These are phyloP conservation scores for Lytechinus variegatus DNA, from an alignment of 35 echinoderm and acorn worm genomes.

Conservation along the genomic window DNA sequence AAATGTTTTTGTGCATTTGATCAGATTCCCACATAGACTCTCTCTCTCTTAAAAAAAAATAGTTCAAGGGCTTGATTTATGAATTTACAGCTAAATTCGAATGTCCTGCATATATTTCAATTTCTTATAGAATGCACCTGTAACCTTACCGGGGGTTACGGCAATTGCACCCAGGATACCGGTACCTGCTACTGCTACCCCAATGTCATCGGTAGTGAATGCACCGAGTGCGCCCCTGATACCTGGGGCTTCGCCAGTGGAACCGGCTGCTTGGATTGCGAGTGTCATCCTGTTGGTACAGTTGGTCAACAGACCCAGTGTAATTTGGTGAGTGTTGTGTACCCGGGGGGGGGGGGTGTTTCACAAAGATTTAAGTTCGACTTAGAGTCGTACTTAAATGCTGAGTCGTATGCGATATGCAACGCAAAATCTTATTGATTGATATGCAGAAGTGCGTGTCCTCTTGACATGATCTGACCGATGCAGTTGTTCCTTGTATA, in stretches of 20 bases:
- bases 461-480: too few relatives aligned
- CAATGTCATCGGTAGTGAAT: slow-evolving; percentile 79
- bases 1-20: too few relatives aligned
- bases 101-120: background rate
- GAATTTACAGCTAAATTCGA: too few relatives aligned
- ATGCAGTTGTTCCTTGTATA: too few relatives aligned
- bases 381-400: too few relatives aligned
- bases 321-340: slow-evolving; percentile 66
- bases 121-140: slow-evolving; percentile 75
- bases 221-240: slow-evolving; percentile 73
- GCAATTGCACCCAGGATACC: slow-evolving; percentile 83
- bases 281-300: slow-evolving; percentile 87
- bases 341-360: background rate
- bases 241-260: slow-evolving; percentile 84
- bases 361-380: too few relatives aligned
- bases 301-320: slow-evolving; percentile 69
- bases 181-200: slow-evolving; percentile 84
- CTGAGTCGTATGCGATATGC: too few relatives aligned
- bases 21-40: too few relatives aligned
- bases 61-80: too few relatives aligned
- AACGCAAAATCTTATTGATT: too few relatives aligned
- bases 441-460: too few relatives aligned
- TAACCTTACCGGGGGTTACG: slow-evolving; percentile 75
- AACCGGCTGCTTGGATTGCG: slow-evolving; percentile 73
- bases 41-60: too few relatives aligned